Evolutionary conservation across 1,140 invertebrate species (phyloP), one percentile per base, ranked within the genome.

Genomic region (Cydia splendana): DNA sequence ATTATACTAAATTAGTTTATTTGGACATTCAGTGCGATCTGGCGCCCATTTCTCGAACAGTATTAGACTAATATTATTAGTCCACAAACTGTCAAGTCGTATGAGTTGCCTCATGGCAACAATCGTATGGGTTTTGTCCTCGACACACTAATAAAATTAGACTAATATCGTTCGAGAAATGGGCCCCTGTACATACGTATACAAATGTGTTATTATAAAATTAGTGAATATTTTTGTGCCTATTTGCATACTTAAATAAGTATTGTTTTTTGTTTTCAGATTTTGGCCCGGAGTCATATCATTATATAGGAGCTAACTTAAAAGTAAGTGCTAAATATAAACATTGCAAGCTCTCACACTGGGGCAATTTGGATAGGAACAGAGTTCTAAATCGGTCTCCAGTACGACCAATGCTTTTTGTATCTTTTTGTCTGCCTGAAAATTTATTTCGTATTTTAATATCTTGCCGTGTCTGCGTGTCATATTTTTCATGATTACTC

Each of bases 211-310:
- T 42, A 42, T 42, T 10, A 42, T 42, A 42, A 42, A 42, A 42
- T 42, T 42, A 10, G 38, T 42, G 38, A 42, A 42, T 10, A 42
- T 2, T 42, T 42, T 42, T 42, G 7, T 42, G 7, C 5, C 34
- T 10, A 45, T 45, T 48, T 48, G 4, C 45, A 0, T 48, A 38
- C 1, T 42, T 51, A 51, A 51, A 38, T 65, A 57, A 76, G 74
- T 24, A 75, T 51, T 76, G 78, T 82, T 84, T 75, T 82, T 83
- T 79, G 82, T 91, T 92, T 76, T 79, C 90, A 92, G 90, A 91
- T 91, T 86, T 90, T 89, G 84, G 85, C 83, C 87, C 86, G 90
- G 91, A 93, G 89, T 93, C 90, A 93, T 91, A 88, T 87, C 86
- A 84, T 85, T 91, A 85, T 88, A 85, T 84, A 87, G 84, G 83